phyloP scores from a whole-genome alignment of 2,888 invertebrate genomes.

The Harpalus rufipes region DNA sequence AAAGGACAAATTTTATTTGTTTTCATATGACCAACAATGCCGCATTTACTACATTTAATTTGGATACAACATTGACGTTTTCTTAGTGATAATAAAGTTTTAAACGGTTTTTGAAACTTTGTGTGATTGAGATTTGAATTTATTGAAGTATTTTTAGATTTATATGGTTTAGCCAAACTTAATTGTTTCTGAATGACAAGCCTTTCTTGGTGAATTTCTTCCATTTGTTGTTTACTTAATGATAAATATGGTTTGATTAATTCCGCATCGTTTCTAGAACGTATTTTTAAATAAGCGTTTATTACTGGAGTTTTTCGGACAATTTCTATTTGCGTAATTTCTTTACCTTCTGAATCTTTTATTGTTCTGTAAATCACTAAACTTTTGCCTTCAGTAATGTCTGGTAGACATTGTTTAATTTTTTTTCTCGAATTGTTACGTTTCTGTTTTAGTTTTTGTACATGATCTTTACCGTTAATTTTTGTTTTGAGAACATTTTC shows the following conservation, averaged over 20 bases:
- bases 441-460: slow-evolving; percentile 76
- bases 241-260: slow-evolving; percentile 97
- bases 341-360: slow-evolving; percentile 91
- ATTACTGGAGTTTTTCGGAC: slow-evolving; percentile 97
- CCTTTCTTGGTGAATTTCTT: slow-evolving; percentile 99
- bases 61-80: slow-evolving; percentile 93
- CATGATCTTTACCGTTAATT: slow-evolving; percentile 81
- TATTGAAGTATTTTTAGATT: slow-evolving; percentile 79
- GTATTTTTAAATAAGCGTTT: slow-evolving; percentile 97
- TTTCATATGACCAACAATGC: slow-evolving; percentile 87
- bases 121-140: slow-evolving; percentile 76
- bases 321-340: slow-evolving; percentile 94
- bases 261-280: slow-evolving; percentile 96
- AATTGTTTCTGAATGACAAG: slow-evolving; percentile 97
- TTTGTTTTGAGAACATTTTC: slow-evolving; percentile 99
- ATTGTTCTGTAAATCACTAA: slow-evolving; percentile 96
- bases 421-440: slow-evolving; percentile 79
- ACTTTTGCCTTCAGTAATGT: slow-evolving; percentile 83
- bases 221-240: slow-evolving; percentile 97
- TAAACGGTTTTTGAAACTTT: slow-evolving; percentile 76
- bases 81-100: slow-evolving; percentile 79
- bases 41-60: slow-evolving; percentile 98
- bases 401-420: slow-evolving; percentile 75
- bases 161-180: slow-evolving; percentile 95
- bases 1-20: slow-evolving; percentile 69